Conservation (phyloP, 2,797 vertebrate species). For the Myotis findleyi region DNA sequence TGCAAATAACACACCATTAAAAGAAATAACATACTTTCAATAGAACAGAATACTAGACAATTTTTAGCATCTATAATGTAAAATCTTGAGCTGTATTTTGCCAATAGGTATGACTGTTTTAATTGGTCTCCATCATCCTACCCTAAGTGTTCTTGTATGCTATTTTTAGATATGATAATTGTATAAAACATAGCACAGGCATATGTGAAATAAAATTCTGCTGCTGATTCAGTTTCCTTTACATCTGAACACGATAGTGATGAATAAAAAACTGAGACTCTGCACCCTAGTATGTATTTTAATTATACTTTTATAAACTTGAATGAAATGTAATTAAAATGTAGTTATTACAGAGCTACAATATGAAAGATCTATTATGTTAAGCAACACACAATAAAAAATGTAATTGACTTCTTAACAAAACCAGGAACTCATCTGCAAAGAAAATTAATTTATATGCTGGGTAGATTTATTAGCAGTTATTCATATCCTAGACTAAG, state of each 20-base stretch:
- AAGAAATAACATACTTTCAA: constrained; percentile 8
- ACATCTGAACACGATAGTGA: neutral
- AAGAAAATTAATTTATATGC: neutral
- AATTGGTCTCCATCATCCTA: neutral
- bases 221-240: neutral
- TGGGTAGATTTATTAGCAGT: neutral
- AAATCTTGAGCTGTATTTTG: neutral
- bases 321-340: constrained; percentile 47
- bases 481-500: constrained; percentile 37
- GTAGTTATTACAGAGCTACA: neutral
- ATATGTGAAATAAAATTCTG: neutral
- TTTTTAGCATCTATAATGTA: neutral
- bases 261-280: neutral
- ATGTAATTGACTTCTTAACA: neutral
- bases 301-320: neutral
- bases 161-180: neutral
- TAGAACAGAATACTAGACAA: neutral
- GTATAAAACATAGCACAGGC: neutral
- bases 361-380: neutral
- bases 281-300: neutral
- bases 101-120: neutral
- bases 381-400: neutral
- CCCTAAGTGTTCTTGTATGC: neutral
- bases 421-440: neutral
- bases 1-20: constrained; percentile 21